Evolutionary conservation across 2,797 vertebrate species (phyloP).

Genomic region (Pantherophis vulpinus): DNA sequence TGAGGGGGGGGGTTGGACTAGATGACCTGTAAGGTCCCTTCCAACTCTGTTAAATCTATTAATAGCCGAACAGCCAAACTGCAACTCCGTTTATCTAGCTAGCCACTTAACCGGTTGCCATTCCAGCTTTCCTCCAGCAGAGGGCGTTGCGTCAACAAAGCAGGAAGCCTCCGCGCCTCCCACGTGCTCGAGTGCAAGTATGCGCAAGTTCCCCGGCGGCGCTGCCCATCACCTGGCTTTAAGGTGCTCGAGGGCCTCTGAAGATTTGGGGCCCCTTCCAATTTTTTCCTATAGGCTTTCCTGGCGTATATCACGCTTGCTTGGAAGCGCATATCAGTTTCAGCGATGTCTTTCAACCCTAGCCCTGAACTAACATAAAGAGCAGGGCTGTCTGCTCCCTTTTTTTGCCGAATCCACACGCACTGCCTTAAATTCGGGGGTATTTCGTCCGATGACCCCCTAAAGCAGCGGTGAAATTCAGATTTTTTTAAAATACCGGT

Average conservation of each 20-base stretch:
- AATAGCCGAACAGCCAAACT: neutral
- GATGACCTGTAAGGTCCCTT: no score
- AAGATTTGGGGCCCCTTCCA: neutral
- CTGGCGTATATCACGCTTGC: neutral
- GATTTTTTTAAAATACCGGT: no score
- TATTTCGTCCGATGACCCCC: neutral
- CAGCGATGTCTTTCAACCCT: neutral
- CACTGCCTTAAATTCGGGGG: neutral
- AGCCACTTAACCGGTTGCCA: neutral
- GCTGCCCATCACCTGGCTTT: neutral
- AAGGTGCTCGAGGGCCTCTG: neutral
- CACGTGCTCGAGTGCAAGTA: neutral
- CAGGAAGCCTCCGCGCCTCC: no score
- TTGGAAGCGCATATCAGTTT: neutral
- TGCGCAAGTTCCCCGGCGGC: no score
- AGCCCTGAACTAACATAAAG: neutral
- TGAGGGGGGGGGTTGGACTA: no score
- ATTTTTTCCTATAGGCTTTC: neutral
- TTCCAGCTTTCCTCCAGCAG: neutral
- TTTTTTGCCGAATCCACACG: neutral
- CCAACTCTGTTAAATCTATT: neutral
- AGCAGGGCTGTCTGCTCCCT: neutral
- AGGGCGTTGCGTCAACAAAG: neutral
- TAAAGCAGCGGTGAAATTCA: no score
- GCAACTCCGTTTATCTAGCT: neutral